Conservation (phyloP, 2,113 vertebrate species). For the human (Homo sapiens) region GRCh38 chr12:104637501-104638000, state of each 20-base stretch:
- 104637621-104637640: background rate
- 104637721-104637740: background rate
- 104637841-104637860: background rate
- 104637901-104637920: too few relatives aligned
- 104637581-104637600: background rate
- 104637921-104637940: background rate
- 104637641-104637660: background rate
- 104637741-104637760: background rate
- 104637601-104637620: background rate
- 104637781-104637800: rapidly evolving
- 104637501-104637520: background rate
- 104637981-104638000: background rate
- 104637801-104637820: background rate
- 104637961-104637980: background rate
- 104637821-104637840: background rate
- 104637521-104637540: background rate
- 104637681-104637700: background rate
- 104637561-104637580: background rate
- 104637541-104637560: background rate
- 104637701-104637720: background rate
- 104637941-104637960: background rate
- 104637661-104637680: background rate
- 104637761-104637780: background rate
- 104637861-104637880: rapidly evolving
- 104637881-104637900: background rate